Percentiles rank a stretch among this genome's conserved stretches.
Conservation (phyloP, 1,140 invertebrate species). For the Leptopilina boulardi region DNA sequence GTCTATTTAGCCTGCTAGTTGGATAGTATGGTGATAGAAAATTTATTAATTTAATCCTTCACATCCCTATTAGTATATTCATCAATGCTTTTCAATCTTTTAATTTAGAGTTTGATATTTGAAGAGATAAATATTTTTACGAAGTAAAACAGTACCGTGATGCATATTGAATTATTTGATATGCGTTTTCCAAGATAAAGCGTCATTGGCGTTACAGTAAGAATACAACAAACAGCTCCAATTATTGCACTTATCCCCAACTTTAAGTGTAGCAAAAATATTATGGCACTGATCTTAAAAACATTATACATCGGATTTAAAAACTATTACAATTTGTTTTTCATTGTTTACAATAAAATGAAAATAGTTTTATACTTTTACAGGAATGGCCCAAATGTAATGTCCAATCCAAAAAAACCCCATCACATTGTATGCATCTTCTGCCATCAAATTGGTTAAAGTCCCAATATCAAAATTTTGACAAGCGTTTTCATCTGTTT, state of each 20-base stretch:
- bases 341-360: no score
- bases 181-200: slow-evolving; percentile 84
- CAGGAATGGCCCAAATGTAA: slow-evolving; percentile 90
- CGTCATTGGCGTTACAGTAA: slow-evolving; percentile 84
- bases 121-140: not conserved
- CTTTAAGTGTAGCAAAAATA: slow-evolving; percentile 85
- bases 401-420: slow-evolving; percentile 89
- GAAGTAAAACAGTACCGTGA: slow-evolving; percentile 76
- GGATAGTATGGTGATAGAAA: no score
- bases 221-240: slow-evolving; percentile 82
- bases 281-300: slow-evolving; percentile 82
- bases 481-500: slow-evolving; percentile 53
- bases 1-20: no score
- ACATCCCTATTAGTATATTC: no score
- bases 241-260: slow-evolving; percentile 87
- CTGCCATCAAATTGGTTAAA: slow-evolving; percentile 89
- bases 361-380: slow-evolving; percentile 85
- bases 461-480: slow-evolving; percentile 79
- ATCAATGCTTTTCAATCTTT: no score
- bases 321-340: no score
- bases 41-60: no score
- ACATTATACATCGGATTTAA: no score
- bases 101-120: no score
- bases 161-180: slow-evolving; percentile 82
- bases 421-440: slow-evolving; percentile 90